Base-by-base conservation (phyloP, 1,140 invertebrate genomes). In the Arion vulgaris region DNA sequence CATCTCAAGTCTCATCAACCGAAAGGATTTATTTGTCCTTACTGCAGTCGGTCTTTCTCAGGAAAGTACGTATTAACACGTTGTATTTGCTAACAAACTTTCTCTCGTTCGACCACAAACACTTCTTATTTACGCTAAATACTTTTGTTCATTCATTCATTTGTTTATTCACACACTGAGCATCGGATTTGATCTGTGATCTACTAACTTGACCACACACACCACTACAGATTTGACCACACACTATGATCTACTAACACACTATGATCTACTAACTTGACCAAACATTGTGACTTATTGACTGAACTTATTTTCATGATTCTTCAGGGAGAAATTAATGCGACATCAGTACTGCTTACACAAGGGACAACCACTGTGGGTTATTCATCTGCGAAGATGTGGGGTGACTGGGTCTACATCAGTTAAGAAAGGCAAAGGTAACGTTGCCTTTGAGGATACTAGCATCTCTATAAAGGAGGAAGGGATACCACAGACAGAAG, bases 21-120 rank as follows among this genome's bases (percentile, higher is more conserved):
- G 17, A 81, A 84, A 39, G 81, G 83, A 32, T 86, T 84, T 68
- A 82, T 86, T 62, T 86, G 85, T 62, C 83, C 85, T 34, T 86
- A 84, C 80, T 86, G 85, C 45, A 75, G 74, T 68, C 38, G 83
- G n/a, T 68, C 66, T 13, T 80, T 81, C 72, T 81, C 81, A 51
- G 83, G 83, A 74, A 83, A 76, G 85, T 86, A 57, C 83, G 81
- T 80, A 0, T 57, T 57, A 19, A 19, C 45, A 9, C 19, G 9
- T n/a, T n/a, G n/a, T n/a, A n/a, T n/a, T n/a, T n/a, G n/a, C n/a
- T n/a, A n/a, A n/a, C n/a, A n/a, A n/a, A n/a, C n/a, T n/a, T n/a
- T n/a, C n/a, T n/a, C n/a, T n/a, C n/a, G n/a, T n/a, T n/a, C n/a
- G n/a, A n/a, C n/a, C n/a, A n/a, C n/a, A n/a, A n/a, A n/a, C n/a